Conservation (phyloP, 92 coral and sea anemone genomes). For the Palythoa grandiflora region DNA sequence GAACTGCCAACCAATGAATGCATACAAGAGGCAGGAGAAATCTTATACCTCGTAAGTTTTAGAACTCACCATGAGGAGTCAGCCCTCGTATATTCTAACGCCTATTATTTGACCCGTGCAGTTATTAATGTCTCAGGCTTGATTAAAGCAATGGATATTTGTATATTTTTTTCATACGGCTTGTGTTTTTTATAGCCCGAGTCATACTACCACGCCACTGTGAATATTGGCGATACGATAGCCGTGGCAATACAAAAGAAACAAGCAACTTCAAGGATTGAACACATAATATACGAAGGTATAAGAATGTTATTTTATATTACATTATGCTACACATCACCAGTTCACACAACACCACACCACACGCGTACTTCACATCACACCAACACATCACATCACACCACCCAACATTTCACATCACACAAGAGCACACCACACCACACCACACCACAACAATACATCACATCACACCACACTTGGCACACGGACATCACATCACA, state of each 20-base stretch:
- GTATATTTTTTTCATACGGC: too few relatives aligned
- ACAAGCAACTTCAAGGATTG: constrained; percentile 60
- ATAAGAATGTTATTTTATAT: neutral
- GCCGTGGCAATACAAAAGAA: constrained; percentile 80
- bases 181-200: constrained; percentile 52
- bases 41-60: constrained; percentile 67
- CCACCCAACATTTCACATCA: too few relatives aligned
- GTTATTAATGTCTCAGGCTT: too few relatives aligned
- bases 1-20: constrained; percentile 67
- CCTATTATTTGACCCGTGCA: too few relatives aligned
- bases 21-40: constrained; percentile 77
- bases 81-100: too few relatives aligned
- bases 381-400: too few relatives aligned
- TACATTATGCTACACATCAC: neutral
- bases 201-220: constrained; percentile 73
- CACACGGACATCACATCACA: too few relatives aligned
- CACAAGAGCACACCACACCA: too few relatives aligned
- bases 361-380: too few relatives aligned
- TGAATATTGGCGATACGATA: constrained; percentile 76
- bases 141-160: too few relatives aligned
- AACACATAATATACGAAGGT: constrained; percentile 63
- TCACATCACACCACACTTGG: neutral
- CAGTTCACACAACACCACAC: neutral
- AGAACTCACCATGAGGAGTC: too few relatives aligned
- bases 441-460: too few relatives aligned